Evolutionary conservation across 2,888 invertebrate genomes (phyloP), one percentile per base, ranked within the genome.

Genomic region (Pollenia amentaria): DNA sequence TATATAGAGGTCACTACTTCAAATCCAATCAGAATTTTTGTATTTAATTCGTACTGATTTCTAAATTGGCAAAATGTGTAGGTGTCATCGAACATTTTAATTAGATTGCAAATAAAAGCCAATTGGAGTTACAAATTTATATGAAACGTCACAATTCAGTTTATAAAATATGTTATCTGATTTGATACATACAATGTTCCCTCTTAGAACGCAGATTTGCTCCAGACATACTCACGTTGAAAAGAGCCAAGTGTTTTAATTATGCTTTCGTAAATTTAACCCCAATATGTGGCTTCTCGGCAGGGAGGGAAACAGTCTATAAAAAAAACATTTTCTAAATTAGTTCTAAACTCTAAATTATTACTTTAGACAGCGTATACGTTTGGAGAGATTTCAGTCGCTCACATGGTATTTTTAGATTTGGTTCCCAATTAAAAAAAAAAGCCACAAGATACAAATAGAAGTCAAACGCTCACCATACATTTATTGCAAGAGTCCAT

Each of bases 401-500:
- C 69, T 84, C 14, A 16, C 11, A 79, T 40, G 76, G 29, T 6
- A 6, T 29, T 29, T 29, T 6, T 0, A 6, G 2, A 60, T 70
- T 79, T 79, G 48, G 10, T 60, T 44, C 51, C 12, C 14, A 51
- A 65, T 38, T n/a, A 46, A 69, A 42, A 70, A 48, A 29, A 40
- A 44, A 53, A 81, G 38, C 40, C 29, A 44, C 51, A 69, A 40
- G 12, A 65, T 48, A 14, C 38, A 57, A 51, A 69, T 73, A 42
- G 76, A 62, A 76, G 57, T 64, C 73, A 80, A 64, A 76, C 76
- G 70, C 81, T 48, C 75, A 89, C 90, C 81, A 76, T 76, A 89
- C 90, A 90, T 89, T 90, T 90, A 91, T 90, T 90, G 91, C 91
- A 91, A 92, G 91, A 91, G 90, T 91, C 93, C 92, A 93, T 93